A percentile compares a stretch with the other conserved stretches of the same genome.
Evolutionary conservation across 2,797 vertebrate species (phyloP).

Genomic region (Leucoraja ocellata): DNA sequence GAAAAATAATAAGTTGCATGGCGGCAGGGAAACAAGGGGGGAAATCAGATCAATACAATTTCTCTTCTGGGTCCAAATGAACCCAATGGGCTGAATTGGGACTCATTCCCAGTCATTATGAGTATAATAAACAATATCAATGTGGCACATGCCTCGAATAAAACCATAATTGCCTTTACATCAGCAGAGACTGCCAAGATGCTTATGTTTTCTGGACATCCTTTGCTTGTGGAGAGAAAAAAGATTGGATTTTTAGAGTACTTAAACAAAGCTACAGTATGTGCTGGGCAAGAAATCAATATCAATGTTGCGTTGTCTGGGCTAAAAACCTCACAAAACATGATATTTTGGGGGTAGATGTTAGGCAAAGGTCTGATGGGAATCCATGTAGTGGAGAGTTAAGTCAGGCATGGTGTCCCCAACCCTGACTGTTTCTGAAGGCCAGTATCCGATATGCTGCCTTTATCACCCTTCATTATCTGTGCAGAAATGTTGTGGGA

Average conservation of each 20-base stretch:
- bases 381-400: background rate
- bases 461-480: too few species aligned
- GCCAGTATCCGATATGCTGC: too few species aligned
- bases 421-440: background rate
- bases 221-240: background rate
- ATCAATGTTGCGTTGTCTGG: background rate
- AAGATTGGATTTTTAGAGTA: background rate
- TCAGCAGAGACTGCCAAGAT: background rate
- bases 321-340: background rate
- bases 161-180: background rate
- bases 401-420: background rate
- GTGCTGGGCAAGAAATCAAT: background rate
- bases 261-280: background rate
- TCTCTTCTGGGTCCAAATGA: too few species aligned
- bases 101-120: too few species aligned
- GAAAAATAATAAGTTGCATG: too few species aligned
- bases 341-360: background rate
- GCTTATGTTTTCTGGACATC: background rate
- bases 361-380: background rate
- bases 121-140: too few species aligned
- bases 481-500: too few species aligned
- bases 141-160: background rate
- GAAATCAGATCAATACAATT: too few species aligned
- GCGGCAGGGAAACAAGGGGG: too few species aligned
- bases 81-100: too few species aligned